Conservation (phyloP, 2,888 invertebrate genomes). For the Linnaemya tessellans region DNA sequence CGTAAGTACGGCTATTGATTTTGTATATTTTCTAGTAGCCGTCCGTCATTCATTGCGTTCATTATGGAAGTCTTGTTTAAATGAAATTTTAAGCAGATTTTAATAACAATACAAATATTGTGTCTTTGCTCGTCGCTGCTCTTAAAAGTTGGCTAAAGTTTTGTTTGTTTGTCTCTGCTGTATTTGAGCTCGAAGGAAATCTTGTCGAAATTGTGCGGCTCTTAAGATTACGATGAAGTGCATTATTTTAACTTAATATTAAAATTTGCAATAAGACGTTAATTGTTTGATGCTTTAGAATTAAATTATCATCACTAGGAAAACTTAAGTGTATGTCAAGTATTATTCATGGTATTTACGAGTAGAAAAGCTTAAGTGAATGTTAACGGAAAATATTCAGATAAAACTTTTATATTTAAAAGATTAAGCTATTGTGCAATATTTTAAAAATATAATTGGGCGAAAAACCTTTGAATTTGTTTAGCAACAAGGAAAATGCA, state of each 20-base stretch:
- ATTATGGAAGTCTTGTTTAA: constrained; percentile 23
- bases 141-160: constrained; percentile 10
- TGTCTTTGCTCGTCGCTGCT: background rate
- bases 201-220: background rate
- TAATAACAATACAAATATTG: constrained; percentile 58
- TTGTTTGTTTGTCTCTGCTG: constrained; percentile 5
- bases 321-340: constrained; percentile 39
- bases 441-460: too few relatives aligned
- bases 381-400: background rate
- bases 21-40: background rate
- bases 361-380: background rate
- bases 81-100: constrained; percentile 58
- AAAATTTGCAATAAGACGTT: background rate
- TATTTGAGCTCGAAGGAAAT: background rate
- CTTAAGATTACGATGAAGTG: constrained; percentile 8
- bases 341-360: background rate
- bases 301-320: constrained; percentile 25
- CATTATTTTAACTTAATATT: background rate
- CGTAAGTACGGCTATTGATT: background rate
- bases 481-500: too few relatives aligned
- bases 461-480: too few relatives aligned
- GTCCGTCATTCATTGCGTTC: background rate
- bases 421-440: background rate
- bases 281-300: background rate
- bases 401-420: background rate